A percentile compares a stretch with the other conserved stretches of the same genome.
phyloP scores from a whole-genome alignment of 2,113 vertebrate genomes.

The Leucopsar rothschildi region DNA sequence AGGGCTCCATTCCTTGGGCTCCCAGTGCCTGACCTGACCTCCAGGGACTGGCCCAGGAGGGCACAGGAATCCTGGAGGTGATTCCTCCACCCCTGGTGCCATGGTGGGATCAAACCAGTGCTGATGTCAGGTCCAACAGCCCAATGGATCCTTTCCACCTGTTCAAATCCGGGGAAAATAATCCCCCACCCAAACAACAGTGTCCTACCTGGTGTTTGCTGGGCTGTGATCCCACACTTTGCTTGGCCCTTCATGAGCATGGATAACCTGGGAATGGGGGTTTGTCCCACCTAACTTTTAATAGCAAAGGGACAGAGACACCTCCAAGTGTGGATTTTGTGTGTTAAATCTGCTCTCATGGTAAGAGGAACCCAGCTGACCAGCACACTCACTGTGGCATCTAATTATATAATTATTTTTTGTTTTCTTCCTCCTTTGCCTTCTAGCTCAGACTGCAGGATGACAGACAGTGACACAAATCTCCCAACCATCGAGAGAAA shows the following conservation, averaged over 20 bases:
- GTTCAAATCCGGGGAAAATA: neutral
- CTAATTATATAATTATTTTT: neutral
- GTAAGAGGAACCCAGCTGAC: neutral
- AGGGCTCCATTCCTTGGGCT: neutral
- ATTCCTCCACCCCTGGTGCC: neutral
- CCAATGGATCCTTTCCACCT: rapidly evolving
- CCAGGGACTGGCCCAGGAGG: neutral
- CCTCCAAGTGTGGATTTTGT: neutral
- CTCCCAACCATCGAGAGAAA: conserved; percentile 71
- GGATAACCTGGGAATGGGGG: neutral
- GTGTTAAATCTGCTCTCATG: neutral
- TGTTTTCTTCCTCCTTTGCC: neutral
- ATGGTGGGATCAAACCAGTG: neutral
- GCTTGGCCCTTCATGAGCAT: neutral
- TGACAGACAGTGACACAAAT: conserved; percentile 64
- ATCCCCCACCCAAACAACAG: neutral
- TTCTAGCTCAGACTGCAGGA: conserved; percentile 68
- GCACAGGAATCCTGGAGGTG: neutral
- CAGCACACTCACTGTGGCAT: neutral
- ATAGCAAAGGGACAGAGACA: neutral
- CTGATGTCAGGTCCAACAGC: neutral
- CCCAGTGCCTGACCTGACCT: neutral
- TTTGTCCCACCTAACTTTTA: neutral
- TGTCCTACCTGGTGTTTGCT: neutral
- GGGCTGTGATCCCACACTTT: neutral